phyloP scores from a whole-genome alignment of 1,140 invertebrate species.

The Drosophila nannoptera region DNA sequence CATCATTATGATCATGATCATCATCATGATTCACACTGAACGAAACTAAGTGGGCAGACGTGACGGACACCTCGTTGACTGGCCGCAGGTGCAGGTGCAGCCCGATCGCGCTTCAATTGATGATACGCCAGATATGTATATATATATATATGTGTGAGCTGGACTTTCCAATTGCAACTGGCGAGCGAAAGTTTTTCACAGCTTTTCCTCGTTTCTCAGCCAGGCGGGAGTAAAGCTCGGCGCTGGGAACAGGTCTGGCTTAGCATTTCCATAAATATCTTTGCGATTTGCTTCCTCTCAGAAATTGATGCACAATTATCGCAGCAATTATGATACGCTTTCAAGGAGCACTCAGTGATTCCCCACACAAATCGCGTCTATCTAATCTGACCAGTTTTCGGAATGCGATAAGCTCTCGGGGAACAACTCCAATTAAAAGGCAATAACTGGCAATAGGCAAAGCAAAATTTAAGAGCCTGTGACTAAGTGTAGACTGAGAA shows the following conservation, averaged over 20 bases:
- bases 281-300: background rate
- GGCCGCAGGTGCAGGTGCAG: conserved; percentile 27
- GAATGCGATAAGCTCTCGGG: no score
- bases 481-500: no score
- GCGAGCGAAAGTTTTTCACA: conserved; percentile 59
- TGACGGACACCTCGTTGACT: conserved; percentile 49
- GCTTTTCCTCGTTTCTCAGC: conserved; percentile 6
- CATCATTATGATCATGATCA: conserved; percentile 24
- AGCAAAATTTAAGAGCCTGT: no score
- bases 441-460: no score
- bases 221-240: conserved; percentile 14
- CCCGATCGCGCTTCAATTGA: conserved; percentile 9
- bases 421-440: no score
- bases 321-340: no score
- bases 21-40: conserved; percentile 6
- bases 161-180: conserved; percentile 40
- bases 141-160: background rate
- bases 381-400: no score
- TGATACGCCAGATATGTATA: conserved; percentile 30
- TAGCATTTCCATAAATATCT: background rate
- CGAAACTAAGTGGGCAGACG: conserved; percentile 56
- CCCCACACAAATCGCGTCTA: no score
- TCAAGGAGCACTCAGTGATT: no score
- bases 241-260: background rate
- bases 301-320: background rate